These are phyloP conservation scores for Prosopocoilus inquinatus DNA, from an alignment of 2,888 invertebrate species.

Conservation along the genomic window DNA sequence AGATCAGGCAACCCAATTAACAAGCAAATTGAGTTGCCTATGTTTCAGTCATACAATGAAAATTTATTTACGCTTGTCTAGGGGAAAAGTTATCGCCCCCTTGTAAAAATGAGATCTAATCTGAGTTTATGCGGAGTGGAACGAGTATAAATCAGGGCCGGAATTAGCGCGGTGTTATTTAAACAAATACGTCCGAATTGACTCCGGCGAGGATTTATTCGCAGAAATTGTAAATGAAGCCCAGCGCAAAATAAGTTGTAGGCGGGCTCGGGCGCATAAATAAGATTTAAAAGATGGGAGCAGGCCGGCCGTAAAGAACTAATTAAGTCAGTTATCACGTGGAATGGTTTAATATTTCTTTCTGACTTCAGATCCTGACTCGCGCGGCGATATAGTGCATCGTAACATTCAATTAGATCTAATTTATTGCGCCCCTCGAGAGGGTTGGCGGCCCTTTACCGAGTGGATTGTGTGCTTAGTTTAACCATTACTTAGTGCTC, in stretches of 20 bases:
- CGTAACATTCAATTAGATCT: slow-evolving; percentile 23
- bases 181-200: too few relatives aligned
- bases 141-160: too few relatives aligned
- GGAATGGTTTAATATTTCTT: slow-evolving; percentile 30
- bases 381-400: slow-evolving; percentile 21
- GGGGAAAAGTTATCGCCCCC: too few relatives aligned
- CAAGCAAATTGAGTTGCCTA: neutral
- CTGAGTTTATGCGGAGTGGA: too few relatives aligned
- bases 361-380: slow-evolving; percentile 24
- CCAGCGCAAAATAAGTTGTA: slow-evolving; percentile 18
- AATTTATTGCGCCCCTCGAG: slow-evolving; percentile 19
- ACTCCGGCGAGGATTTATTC: neutral
- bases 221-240: neutral
- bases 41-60: neutral
- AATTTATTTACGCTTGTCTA: neutral
- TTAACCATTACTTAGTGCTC: slow-evolving; percentile 8
- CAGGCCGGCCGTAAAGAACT: slow-evolving; percentile 28
- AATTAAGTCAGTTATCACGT: slow-evolving; percentile 31
- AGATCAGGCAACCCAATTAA: neutral
- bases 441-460: slow-evolving; percentile 2
- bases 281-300: slow-evolving; percentile 25
- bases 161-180: too few relatives aligned
- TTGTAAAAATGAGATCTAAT: too few relatives aligned
- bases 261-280: slow-evolving; percentile 27
- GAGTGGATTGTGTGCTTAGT: slow-evolving; percentile 17